A percentile compares a stretch with the other conserved stretches of the same genome.
Conservation (phyloP, 2,113 vertebrate species). For the Bos taurus region ARS-UCD2.0 NC_037328.1:114647001-114647500, state of each 20-base stretch:
- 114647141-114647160: not conserved
- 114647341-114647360: not conserved
- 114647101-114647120: not conserved
- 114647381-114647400: not conserved
- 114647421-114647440: not conserved
- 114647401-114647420: not conserved
- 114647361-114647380: not conserved
- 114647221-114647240: not conserved
- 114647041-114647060: not conserved
- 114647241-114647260: not conserved
- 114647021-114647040: not conserved
- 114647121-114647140: not conserved
- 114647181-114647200: not conserved
- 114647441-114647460: not conserved
- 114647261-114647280: constrained; percentile 1
- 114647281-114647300: not conserved
- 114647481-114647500: not conserved
- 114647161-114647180: not conserved
- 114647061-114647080: not conserved
- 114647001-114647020: not conserved
- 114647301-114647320: not conserved
- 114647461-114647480: not conserved
- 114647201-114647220: not conserved
- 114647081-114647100: not conserved
- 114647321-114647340: not conserved